These are phyloP conservation scores for Ochotona curzoniae DNA, from an alignment of 2,113 vertebrate genomes.

Conservation along the genomic window DNA sequence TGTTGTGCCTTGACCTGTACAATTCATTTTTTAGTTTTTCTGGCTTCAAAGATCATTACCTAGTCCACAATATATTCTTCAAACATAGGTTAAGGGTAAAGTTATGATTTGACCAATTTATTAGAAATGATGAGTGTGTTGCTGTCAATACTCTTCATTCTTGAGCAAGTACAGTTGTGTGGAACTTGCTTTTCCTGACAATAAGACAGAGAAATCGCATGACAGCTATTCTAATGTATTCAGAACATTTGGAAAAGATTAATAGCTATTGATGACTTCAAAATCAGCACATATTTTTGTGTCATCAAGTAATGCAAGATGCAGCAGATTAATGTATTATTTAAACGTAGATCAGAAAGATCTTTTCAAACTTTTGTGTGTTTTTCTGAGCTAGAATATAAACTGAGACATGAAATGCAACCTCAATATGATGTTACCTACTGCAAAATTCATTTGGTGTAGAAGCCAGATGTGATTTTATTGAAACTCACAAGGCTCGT, in stretches of 20 bases:
- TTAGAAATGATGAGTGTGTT: neutral
- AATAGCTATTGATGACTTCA: conserved; percentile 48
- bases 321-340: neutral
- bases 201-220: conserved; percentile 23
- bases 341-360: conserved; percentile 24
- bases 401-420: neutral
- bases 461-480: conserved; percentile 38
- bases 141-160: conserved; percentile 5
- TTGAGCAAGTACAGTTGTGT: neutral
- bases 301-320: conserved; percentile 20
- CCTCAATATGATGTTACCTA: conserved; percentile 20
- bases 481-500: neutral
- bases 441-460: neutral
- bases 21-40: neutral
- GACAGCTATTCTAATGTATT: neutral
- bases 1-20: neutral
- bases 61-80: neutral
- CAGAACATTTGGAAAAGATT: conserved; percentile 28
- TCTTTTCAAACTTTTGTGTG: neutral
- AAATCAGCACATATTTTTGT: conserved; percentile 23
- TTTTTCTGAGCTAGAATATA: conserved; percentile 48
- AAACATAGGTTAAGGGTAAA: neutral
- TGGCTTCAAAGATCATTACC: neutral
- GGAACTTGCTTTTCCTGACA: conserved; percentile 35
- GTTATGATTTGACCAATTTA: conserved; percentile 36